phyloP scores from a whole-genome alignment of 2,113 vertebrate species.

The Equus przewalskii region DNA sequence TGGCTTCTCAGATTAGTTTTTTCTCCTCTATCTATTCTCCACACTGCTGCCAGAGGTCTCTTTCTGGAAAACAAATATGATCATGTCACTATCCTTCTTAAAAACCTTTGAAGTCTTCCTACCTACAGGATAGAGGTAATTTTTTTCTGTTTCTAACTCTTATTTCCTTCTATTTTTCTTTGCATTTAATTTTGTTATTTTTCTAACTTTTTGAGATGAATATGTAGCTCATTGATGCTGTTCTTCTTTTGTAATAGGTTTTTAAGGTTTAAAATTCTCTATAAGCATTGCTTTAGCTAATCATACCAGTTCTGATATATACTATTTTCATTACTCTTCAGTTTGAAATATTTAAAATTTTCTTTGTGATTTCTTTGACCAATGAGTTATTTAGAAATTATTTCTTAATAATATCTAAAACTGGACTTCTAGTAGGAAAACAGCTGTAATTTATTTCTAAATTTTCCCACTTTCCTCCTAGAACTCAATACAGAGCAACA shows the following conservation, averaged over 20 bases:
- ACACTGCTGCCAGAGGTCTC: constrained; percentile 84
- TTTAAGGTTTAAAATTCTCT: constrained; percentile 63
- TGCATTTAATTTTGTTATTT: constrained; percentile 56
- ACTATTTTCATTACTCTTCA: constrained; percentile 37
- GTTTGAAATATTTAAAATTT: constrained; percentile 58
- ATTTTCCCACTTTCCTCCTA: constrained; percentile 43
- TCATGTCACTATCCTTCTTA: constrained; percentile 81
- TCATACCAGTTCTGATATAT: constrained; percentile 20
- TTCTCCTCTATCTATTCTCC: constrained; percentile 86
- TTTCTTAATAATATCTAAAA: constrained; percentile 60
- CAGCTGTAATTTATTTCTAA: constrained; percentile 32
- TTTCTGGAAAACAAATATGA: constrained; percentile 86
- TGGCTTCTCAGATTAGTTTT: constrained; percentile 84
- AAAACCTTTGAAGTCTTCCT: constrained; percentile 65
- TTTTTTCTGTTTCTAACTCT: constrained; percentile 53
- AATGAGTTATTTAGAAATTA: constrained; percentile 47
- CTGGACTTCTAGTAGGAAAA: constrained; percentile 44
- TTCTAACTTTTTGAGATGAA: constrained; percentile 66
- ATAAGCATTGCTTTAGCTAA: constrained; percentile 56
- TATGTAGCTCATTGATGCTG: neutral
- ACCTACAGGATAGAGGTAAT: constrained; percentile 49
- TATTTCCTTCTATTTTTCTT: constrained; percentile 58
- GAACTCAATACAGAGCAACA: constrained; percentile 47
- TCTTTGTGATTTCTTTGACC: constrained; percentile 10
- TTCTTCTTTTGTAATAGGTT: constrained; percentile 38